Conservation (phyloP, 1,140 invertebrate species). For the Diachasma alloeum region DNA sequence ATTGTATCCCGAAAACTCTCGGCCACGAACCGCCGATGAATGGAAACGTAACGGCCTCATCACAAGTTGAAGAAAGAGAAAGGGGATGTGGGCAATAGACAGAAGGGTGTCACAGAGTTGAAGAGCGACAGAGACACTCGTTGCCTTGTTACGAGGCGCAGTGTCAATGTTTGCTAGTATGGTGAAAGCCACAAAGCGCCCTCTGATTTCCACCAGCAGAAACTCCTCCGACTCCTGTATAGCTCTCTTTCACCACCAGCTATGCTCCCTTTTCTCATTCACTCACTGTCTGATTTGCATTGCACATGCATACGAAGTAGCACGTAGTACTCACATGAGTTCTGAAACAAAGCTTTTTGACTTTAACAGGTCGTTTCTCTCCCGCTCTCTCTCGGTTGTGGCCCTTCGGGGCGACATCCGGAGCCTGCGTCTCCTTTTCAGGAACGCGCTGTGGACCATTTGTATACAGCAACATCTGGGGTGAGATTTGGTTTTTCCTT, state of each 20-base stretch:
- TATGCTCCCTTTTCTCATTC: not conserved
- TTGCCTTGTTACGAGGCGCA: not conserved
- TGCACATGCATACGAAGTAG: conserved; percentile 11
- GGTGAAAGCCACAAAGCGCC: conserved; percentile 16
- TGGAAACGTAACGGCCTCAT: not conserved
- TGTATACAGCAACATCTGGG: no score
- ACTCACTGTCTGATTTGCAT: not conserved
- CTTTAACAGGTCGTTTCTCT: no score
- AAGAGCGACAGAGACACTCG: not conserved
- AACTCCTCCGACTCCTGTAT: not conserved
- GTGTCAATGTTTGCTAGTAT: conserved; percentile 25
- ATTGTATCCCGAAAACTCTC: not conserved
- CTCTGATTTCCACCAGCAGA: conserved; percentile 17
- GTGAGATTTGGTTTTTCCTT: no score
- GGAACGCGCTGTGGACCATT: no score
- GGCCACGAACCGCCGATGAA: not conserved
- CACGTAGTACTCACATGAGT: not conserved
- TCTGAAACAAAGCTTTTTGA: no score
- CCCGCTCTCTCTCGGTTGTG: no score
- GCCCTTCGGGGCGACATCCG: no score
- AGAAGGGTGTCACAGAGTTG: not conserved
- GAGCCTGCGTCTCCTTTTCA: no score
- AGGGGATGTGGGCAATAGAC: not conserved
- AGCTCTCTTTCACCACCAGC: not conserved
- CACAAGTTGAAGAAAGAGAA: not conserved